Percentiles rank a stretch among this genome's conserved stretches.
These are phyloP conservation scores for Tachycineta bicolor DNA, from an alignment of 2,113 vertebrate genomes.

Conservation along the genomic window DNA sequence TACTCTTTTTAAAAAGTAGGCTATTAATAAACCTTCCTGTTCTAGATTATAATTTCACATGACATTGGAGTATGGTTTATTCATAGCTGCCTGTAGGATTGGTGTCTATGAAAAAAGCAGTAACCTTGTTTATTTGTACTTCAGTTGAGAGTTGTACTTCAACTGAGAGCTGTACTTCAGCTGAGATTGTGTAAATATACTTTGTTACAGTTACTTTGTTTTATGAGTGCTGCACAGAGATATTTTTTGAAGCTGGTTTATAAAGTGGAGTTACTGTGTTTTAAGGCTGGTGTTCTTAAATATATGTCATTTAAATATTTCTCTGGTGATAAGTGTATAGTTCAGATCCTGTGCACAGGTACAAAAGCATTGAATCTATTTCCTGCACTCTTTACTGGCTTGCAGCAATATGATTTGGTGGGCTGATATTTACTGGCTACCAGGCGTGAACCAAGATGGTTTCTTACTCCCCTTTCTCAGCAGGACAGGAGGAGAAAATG, in stretches of 20 bases:
- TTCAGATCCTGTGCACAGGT: too few relatives aligned
- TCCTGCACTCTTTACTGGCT: neutral
- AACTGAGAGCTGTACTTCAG: neutral
- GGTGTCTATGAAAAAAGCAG: neutral
- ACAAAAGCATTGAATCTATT: neutral
- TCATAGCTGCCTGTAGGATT: neutral
- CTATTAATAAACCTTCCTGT: neutral
- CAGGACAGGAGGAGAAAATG: neutral
- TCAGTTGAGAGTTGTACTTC: neutral
- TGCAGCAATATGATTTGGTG: neutral
- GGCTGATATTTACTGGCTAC: neutral
- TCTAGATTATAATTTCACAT: neutral
- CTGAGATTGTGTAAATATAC: neutral
- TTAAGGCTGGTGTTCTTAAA: neutral
- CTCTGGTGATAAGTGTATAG: neutral
- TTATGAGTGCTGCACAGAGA: neutral
- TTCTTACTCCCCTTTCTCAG: neutral
- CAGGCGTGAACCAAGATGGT: accelerated
- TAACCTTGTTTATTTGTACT: neutral
- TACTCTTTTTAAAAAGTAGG: neutral
- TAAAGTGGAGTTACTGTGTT: neutral
- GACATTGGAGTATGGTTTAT: neutral
- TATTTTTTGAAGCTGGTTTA: neutral
- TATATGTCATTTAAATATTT: neutral
- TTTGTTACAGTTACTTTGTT: neutral